Evolutionary conservation across 2,113 vertebrate genomes (phyloP).

Genomic region (Ceyx margarethae): DNA sequence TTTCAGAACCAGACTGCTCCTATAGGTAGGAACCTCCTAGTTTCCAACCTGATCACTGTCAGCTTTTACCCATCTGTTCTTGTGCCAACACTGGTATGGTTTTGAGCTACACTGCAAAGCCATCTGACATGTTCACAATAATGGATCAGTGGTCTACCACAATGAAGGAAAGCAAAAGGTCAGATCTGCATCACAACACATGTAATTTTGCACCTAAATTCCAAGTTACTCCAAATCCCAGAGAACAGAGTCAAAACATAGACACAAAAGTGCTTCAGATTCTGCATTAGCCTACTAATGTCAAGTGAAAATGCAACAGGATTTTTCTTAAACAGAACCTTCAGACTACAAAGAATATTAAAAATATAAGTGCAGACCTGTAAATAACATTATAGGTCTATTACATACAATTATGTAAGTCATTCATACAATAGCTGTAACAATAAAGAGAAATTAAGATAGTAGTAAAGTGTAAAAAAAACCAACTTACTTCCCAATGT

Average conservation of each 20-base stretch:
- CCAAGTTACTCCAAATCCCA: not conserved
- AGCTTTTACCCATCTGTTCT: not conserved
- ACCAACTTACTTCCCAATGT: conserved; percentile 98
- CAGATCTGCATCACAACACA: not conserved
- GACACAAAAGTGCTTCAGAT: not conserved
- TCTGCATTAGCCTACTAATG: not conserved
- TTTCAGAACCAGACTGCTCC: not conserved
- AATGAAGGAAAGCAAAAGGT: conserved; percentile 25
- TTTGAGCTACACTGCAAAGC: conserved; percentile 22
- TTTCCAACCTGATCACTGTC: not conserved
- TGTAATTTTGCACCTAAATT: not conserved
- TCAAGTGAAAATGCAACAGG: not conserved
- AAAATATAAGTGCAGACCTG: not conserved
- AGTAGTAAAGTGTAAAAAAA: not conserved
- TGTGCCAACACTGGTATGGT: not conserved
- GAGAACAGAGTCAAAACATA: not conserved
- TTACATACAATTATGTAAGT: not conserved
- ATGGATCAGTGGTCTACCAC: not conserved
- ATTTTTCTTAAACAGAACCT: not conserved
- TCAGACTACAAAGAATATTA: not conserved
- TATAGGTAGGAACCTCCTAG: not conserved
- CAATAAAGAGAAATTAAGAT: not conserved
- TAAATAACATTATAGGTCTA: not conserved
- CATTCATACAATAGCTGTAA: not conserved
- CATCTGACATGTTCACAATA: not conserved